Percentiles rank a stretch among this genome's conserved stretches.
Evolutionary conservation across 2,797 vertebrate genomes (phyloP).

Genomic region (Gambelia wislizenii): DNA sequence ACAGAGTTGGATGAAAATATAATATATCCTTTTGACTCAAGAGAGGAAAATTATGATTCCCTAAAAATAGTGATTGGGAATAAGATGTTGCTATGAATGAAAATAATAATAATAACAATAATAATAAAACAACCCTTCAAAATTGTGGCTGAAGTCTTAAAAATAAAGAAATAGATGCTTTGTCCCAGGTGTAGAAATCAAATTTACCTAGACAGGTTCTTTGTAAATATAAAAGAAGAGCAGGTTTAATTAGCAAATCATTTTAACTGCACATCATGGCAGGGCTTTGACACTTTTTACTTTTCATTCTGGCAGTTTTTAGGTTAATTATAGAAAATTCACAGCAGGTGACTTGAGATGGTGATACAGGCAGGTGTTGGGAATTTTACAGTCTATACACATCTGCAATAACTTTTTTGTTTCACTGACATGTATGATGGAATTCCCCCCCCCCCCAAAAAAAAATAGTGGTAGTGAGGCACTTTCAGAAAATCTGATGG

Average conservation of each 20-base stretch:
- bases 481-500: neutral
- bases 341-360: neutral
- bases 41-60: too few species aligned
- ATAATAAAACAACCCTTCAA: neutral
- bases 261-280: neutral
- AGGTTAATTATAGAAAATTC: slow-evolving; percentile 24
- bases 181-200: neutral
- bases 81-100: fast-evolving
- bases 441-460: neutral
- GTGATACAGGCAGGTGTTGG: neutral
- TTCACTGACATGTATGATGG: neutral
- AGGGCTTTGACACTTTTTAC: neutral
- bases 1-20: too few species aligned
- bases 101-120: neutral
- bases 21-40: too few species aligned
- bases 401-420: neutral
- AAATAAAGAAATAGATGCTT: neutral
- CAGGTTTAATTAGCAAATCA: slow-evolving; percentile 2
- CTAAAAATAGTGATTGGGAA: neutral
- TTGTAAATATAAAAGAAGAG: neutral
- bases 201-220: neutral
- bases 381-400: neutral
- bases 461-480: neutral
- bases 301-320: neutral
- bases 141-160: neutral